A percentile compares a stretch with the other conserved stretches of the same genome.
Conservation (phyloP, 2,888 invertebrate species). For the Panzeria rudis region DNA sequence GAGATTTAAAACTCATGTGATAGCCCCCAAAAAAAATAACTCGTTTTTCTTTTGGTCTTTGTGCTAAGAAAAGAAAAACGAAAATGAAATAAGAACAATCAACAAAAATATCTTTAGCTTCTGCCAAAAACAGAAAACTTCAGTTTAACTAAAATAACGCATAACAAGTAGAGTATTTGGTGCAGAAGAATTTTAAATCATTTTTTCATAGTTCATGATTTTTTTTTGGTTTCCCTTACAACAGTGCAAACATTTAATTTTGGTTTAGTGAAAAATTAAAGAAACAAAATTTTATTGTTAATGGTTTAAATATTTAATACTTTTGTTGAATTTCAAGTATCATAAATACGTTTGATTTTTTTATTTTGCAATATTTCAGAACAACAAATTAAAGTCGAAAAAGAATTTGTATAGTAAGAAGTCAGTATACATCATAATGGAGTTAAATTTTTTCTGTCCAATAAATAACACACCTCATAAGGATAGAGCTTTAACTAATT, state of each 20-base stretch:
- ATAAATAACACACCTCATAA: no score
- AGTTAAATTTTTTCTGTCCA: no score
- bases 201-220: constrained; percentile 56
- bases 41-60: constrained; percentile 7
- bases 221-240: constrained; percentile 7
- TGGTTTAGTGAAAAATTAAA: background rate
- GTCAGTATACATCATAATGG: no score
- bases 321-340: constrained; percentile 6
- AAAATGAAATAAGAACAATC: constrained; percentile 9
- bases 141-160: constrained; percentile 27
- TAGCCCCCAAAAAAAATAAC: background rate
- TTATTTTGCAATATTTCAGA: no score
- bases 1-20: constrained; percentile 52
- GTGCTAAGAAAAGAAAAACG: constrained; percentile 2
- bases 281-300: background rate
- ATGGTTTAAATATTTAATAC: constrained; percentile 20
- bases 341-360: background rate
- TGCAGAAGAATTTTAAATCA: constrained; percentile 61
- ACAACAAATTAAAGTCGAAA: no score
- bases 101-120: constrained; percentile 30
- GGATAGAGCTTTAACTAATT: no score
- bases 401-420: no score
- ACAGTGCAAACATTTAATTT: background rate
- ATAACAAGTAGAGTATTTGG: constrained; percentile 42
- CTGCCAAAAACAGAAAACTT: constrained; percentile 48